A percentile compares a stretch with the other conserved stretches of the same genome.
phyloP scores from a whole-genome alignment of 1,140 invertebrate genomes.

The Hirudo medicinalis region DNA sequence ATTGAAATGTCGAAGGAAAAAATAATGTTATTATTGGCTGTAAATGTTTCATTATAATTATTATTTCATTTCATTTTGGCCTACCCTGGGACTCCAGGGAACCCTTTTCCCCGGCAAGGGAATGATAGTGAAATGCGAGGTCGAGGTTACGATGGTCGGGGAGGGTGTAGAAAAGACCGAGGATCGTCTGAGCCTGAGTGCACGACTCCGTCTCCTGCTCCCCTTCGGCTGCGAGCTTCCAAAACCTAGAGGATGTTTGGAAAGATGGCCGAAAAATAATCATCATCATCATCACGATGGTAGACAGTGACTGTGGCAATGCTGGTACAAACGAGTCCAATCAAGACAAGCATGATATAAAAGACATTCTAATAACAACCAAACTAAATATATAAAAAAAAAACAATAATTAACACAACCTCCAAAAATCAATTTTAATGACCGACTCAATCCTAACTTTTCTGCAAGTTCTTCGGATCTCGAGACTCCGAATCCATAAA shows the following conservation, averaged over 20 bases:
- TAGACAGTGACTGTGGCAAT: not conserved
- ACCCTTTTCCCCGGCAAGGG: slow-evolving; percentile 41
- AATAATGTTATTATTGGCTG: not conserved
- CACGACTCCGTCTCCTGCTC: slow-evolving; percentile 37
- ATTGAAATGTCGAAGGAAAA: not conserved
- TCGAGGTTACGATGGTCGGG: slow-evolving; percentile 32
- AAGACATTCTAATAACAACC: too few relatives aligned
- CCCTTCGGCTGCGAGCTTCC: slow-evolving; percentile 38
- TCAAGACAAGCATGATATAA: too few relatives aligned
- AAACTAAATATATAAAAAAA: too few relatives aligned
- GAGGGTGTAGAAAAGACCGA: slow-evolving; percentile 40
- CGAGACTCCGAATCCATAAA: slow-evolving; percentile 36
- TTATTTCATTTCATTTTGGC: not conserved
- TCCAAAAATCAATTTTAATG: not conserved
- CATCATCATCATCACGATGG: too few relatives aligned
- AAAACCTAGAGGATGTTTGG: slow-evolving; percentile 27
- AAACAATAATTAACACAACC: not conserved
- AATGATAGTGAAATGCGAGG: slow-evolving; percentile 41
- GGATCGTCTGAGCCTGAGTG: slow-evolving; percentile 36
- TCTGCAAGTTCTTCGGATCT: slow-evolving; percentile 38
- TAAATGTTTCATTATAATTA: not conserved
- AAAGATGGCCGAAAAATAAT: not conserved
- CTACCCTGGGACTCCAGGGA: slow-evolving; percentile 41
- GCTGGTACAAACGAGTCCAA: too few relatives aligned
- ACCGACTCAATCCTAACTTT: slow-evolving; percentile 27